A percentile compares a stretch with the other conserved stretches of the same genome.
phyloP scores from a whole-genome alignment of 1,140 invertebrate species.

The Antheraea pernyi region DNA sequence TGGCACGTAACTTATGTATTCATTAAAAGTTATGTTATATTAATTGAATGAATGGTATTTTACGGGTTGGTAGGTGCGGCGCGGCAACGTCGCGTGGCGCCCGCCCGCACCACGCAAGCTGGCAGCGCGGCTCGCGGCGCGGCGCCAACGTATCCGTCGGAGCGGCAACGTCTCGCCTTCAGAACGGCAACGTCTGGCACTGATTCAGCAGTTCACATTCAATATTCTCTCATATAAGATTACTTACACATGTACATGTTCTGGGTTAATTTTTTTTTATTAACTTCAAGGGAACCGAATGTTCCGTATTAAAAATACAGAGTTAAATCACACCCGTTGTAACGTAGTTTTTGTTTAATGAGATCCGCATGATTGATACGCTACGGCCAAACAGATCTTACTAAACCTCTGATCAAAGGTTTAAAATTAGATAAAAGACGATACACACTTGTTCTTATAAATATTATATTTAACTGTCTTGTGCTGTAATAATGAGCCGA shows the following conservation, averaged over 20 bases:
- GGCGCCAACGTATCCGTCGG: slow-evolving; percentile 38
- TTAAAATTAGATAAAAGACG: too few species aligned
- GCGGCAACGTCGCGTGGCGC: slow-evolving; percentile 58
- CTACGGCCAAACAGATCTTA: too few species aligned
- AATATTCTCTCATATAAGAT: not conserved
- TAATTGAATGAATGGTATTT: slow-evolving; percentile 70
- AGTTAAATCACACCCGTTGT: not conserved
- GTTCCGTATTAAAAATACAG: not conserved
- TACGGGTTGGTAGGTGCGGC: slow-evolving; percentile 41
- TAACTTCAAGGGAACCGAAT: slow-evolving; percentile 34
- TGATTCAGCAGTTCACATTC: slow-evolving; percentile 66
- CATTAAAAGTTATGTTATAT: slow-evolving; percentile 42
- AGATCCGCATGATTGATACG: too few species aligned
- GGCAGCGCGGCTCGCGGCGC: slow-evolving; percentile 56
- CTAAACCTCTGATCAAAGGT: too few species aligned
- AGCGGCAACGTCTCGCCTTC: slow-evolving; percentile 52
- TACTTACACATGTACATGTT: not conserved
- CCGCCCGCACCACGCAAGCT: slow-evolving; percentile 46
- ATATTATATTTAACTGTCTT: too few species aligned
- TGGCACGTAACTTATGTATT: slow-evolving; percentile 31
- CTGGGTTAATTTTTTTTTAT: slow-evolving; percentile 4
- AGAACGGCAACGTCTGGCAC: slow-evolving; percentile 60
- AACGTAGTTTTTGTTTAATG: too few species aligned
- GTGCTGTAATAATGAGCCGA: too few species aligned
- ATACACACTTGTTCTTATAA: too few species aligned